phyloP scores from a whole-genome alignment of 2,888 invertebrate species.

The Platerodrilus igneus region DNA sequence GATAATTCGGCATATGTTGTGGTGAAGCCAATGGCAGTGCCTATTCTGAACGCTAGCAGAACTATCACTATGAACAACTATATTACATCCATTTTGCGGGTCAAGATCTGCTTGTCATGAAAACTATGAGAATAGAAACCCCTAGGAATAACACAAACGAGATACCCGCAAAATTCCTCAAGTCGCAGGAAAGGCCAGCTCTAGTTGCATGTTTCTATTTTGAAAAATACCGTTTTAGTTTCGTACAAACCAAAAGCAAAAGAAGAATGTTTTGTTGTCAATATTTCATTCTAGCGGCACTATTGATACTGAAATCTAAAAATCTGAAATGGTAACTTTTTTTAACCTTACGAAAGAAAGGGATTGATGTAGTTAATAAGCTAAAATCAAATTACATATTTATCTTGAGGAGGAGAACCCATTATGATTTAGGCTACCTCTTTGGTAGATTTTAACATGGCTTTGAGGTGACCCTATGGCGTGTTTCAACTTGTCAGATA shows the following conservation, averaged over 20 bases:
- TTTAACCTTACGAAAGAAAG: conserved; percentile 28
- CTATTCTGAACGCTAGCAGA: conserved; percentile 5
- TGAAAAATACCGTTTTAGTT: conserved; percentile 6
- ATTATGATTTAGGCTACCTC: too few relatives aligned
- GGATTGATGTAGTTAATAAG: conserved; percentile 30
- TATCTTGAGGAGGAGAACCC: too few relatives aligned
- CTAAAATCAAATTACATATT: too few relatives aligned
- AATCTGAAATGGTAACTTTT: conserved; percentile 25
- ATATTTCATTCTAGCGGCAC: conserved; percentile 1
- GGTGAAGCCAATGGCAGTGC: conserved; percentile 1
- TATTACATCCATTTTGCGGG: conserved; percentile 6
- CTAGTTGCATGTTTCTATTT: not conserved
- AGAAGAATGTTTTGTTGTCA: not conserved
- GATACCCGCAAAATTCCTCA: too few relatives aligned
- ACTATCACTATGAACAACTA: conserved; percentile 12
- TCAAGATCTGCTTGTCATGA: conserved; percentile 3
- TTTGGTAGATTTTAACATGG: too few relatives aligned
- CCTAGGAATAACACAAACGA: too few relatives aligned
- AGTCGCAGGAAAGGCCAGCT: too few relatives aligned
- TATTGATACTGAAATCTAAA: conserved; percentile 16
- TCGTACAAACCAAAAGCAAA: conserved; percentile 2
- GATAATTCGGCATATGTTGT: conserved; percentile 5
- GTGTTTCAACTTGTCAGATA: too few relatives aligned
- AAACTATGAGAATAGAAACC: too few relatives aligned
- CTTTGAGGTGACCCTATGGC: too few relatives aligned